Evolutionary conservation across 2,113 vertebrate genomes (phyloP).

Genomic region (Phocoena sinus): DNA sequence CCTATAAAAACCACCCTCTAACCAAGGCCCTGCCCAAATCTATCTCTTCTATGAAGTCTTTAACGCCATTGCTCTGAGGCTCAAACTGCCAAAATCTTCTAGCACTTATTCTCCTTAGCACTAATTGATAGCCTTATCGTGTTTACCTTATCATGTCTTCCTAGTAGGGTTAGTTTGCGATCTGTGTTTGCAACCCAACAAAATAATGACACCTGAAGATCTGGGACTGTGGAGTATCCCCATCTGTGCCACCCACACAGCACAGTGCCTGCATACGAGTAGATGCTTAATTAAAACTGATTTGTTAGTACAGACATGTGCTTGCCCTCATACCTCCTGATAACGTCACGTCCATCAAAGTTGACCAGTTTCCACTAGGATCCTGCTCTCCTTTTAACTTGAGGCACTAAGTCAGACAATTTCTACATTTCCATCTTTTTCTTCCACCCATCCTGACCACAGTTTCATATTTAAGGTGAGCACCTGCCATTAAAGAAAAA

Average conservation of each 20-base stretch:
- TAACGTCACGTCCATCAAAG: neutral
- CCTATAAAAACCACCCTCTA: neutral
- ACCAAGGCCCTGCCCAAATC: neutral
- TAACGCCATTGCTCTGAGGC: neutral
- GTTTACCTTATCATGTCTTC: neutral
- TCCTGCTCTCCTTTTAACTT: neutral
- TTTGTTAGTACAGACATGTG: neutral
- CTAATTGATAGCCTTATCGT: neutral
- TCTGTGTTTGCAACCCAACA: neutral
- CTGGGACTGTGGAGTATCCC: too few species aligned
- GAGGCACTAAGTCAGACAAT: neutral
- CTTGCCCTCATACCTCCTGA: neutral
- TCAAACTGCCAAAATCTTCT: neutral
- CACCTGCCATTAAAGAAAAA: neutral
- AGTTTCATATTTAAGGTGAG: neutral
- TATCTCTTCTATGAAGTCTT: neutral
- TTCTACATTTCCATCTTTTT: neutral
- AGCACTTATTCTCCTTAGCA: neutral
- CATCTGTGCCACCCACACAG: neutral
- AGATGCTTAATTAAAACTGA: neutral
- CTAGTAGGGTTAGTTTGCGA: neutral
- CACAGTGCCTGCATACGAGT: neutral
- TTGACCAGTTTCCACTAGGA: neutral
- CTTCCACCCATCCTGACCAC: neutral
- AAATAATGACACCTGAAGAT: neutral